Conservation (phyloP, 2,888 invertebrate genomes). For the Stomorhina lunata region DNA sequence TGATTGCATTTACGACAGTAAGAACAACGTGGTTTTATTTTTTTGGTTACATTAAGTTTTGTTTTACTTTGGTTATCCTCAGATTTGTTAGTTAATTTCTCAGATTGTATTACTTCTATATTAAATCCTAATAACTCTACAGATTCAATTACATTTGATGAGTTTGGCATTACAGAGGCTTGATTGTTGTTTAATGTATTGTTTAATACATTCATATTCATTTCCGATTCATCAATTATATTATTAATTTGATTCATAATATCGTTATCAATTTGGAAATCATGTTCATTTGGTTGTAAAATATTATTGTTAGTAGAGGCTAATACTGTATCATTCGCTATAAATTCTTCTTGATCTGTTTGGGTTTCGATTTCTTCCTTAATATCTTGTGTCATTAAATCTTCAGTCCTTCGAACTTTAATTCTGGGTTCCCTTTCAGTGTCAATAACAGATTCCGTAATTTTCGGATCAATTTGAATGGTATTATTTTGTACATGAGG, state of each 20-base stretch:
- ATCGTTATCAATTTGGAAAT: constrained; percentile 60
- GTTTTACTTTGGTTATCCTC: neutral
- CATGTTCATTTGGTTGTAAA: neutral
- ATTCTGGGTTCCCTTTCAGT: constrained; percentile 41
- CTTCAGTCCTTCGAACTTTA: constrained; percentile 56
- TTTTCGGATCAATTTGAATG: neutral
- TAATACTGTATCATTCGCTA: neutral
- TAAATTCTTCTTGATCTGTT: constrained; percentile 2
- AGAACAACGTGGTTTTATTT: constrained; percentile 38
- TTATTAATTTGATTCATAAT: constrained; percentile 63
- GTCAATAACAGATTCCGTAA: neutral
- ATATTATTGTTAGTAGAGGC: neutral
- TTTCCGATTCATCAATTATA: constrained; percentile 55
- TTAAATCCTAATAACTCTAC: constrained; percentile 25
- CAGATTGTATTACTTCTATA: constrained; percentile 9
- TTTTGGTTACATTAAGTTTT: neutral
- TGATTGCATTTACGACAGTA: constrained; percentile 44
- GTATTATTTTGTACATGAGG: neutral
- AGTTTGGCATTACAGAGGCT: neutral
- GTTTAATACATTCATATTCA: neutral
- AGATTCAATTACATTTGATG: neutral
- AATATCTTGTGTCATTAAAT: constrained; percentile 45
- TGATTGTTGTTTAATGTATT: neutral
- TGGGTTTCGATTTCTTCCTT: constrained; percentile 23
- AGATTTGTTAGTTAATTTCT: neutral